Base-by-base conservation (phyloP, 2,888 invertebrate genomes). In the Acrocyrtus sp. region DNA sequence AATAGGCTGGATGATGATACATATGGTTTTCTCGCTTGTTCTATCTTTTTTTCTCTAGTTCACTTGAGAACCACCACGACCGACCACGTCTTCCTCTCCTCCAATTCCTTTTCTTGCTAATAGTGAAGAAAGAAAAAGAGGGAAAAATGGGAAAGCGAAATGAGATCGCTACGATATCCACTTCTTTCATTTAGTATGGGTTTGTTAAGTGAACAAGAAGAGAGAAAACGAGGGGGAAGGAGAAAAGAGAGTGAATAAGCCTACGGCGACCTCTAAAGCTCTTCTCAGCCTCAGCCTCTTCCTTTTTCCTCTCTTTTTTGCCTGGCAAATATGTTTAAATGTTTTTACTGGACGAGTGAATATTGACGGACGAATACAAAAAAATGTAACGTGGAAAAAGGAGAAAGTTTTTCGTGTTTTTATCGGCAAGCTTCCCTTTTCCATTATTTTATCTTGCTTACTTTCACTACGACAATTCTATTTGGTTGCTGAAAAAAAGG, bases 241-340 rank as follows among this genome's bases (percentile, higher is more conserved):
- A 26, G 43, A 43, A 47, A 60, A 27, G 47, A n/a, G 48, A 60
- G n/a, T 50, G 62, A 62, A 50, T 41, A 61, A 70, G 56, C 39
- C 69, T 62, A 54, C 61, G 56, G 69, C 61, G 56, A 61, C 69
- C 69, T 43, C 47, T 47, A 62, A 62, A n/a, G n/a, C n/a, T n/a
- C n/a, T 70, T 61, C 48, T 70, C 58, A 48, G 51, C 67, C 67
- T n/a, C n/a, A n/a, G n/a, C n/a, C n/a, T n/a, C n/a, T n/a, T n/a
- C n/a, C n/a, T n/a, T n/a, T n/a, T n/a, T n/a, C n/a, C 58, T 5
- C 34, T 34, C 34, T 5, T 12, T 34, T 34, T 34, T 34, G 34
- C 34, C 58, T 67, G 57, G 17, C 66, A 67, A 58, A 56, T 34
- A 34, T 67, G 67, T 67, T 67, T 67, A 57, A 66, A 66, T 57